These are phyloP conservation scores for Drosophila kanekoi DNA, from an alignment of 2,888 invertebrate genomes.

Conservation along the genomic window DNA sequence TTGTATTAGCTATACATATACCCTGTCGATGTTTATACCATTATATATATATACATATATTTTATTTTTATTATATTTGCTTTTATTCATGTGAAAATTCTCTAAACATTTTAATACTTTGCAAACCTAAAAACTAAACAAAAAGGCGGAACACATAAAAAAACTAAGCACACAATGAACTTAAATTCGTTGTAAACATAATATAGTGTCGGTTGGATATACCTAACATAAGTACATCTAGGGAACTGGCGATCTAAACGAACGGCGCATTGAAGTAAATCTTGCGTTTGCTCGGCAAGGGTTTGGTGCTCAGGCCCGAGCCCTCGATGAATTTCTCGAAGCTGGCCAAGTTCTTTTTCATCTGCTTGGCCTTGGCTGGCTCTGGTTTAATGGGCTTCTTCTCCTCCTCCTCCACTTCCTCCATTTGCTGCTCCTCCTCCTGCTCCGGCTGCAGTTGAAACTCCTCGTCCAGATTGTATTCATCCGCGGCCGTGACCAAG, in stretches of 20 bases:
- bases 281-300: conserved; percentile 84
- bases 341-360: conserved; percentile 77
- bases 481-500: conserved; percentile 74
- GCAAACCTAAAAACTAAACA: conserved; percentile 60
- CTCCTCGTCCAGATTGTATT: conserved; percentile 85
- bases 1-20: background rate
- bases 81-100: conserved; percentile 60
- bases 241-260: conserved; percentile 71
- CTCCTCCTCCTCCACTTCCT: conserved; percentile 19
- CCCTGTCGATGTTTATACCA: background rate
- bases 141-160: conserved; percentile 51
- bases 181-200: conserved; percentile 56
- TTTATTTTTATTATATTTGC: conserved; percentile 22
- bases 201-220: conserved; percentile 27
- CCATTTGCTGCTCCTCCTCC: conserved; percentile 39
- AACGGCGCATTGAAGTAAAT: conserved; percentile 85
- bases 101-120: conserved; percentile 65
- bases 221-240: conserved; percentile 15
- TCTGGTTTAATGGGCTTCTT: conserved; percentile 6
- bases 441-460: conserved; percentile 64
- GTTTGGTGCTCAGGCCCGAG: conserved; percentile 83
- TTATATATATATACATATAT: background rate
- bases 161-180: conserved; percentile 32
- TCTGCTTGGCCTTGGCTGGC: conserved; percentile 66
- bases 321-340: conserved; percentile 84